Base-by-base conservation (phyloP, 2,888 invertebrate species). In the Macropis europaea region DNA sequence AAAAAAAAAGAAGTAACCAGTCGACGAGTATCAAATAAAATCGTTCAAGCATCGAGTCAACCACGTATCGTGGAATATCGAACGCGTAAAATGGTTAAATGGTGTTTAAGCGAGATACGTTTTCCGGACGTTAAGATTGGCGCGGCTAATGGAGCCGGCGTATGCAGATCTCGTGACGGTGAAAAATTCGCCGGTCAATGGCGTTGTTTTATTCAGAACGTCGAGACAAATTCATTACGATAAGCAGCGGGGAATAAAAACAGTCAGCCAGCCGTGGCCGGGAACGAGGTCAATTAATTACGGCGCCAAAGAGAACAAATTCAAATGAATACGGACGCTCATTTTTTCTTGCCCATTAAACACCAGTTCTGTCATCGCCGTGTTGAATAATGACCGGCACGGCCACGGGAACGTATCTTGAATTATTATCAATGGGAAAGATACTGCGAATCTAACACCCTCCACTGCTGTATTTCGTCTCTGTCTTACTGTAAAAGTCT, bases 251-350 rank as follows among this genome's bases (percentile, higher is more conserved):
- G n/a, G 24, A 36, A 71, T 38, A 57, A 71, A 64, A 71, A 60
- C 64, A 64, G 42, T 40, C 50, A 34, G 3, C 47, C 28, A 34
- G 19, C 32, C 24, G 43, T 38, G 45, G 30, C 45, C 43, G 40
- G 36, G 61, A 73, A 72, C 34, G 67, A 62, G 67, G 74, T 74
- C 61, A 67, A 74, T 74, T 72, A 74, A 74, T 74, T 74, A 73
- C 64, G 73, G 56, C 64, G 64, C 47, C 43, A 26, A 45, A 42
- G 45, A 56, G 57, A 36, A 73, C 71, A 72, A 72, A 72, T 60
- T 64, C 19, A 47, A 71, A 38, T 50, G 64, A 61, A 59, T 26
- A 24, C 57, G 32, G 60, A 38, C 38, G 19, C 17, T n/a, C n/a
- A 24, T 56, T 28, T 36, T 48, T 28, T 52, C 15, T 26, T 54